Conservation (phyloP, 2,888 invertebrate genomes). For the Heliconius erato region DNA sequence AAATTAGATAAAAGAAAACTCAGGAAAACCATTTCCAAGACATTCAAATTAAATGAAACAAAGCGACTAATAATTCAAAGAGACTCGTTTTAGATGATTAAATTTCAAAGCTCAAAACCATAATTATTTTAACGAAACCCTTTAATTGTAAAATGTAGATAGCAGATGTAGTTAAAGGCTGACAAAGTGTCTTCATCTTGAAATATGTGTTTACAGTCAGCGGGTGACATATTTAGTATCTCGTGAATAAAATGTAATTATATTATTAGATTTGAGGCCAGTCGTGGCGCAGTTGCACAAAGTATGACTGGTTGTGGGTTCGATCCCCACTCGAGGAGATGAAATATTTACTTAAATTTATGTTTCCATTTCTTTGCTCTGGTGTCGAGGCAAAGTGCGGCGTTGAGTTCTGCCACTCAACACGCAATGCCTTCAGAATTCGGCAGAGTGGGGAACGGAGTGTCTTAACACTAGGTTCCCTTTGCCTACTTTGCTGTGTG, state of each 20-base stretch:
- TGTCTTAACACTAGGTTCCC: no score
- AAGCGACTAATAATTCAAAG: not conserved
- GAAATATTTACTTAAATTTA: no score
- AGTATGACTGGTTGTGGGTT: no score
- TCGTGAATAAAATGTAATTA: conserved; percentile 22
- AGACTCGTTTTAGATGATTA: conserved; percentile 14
- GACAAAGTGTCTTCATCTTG: conserved; percentile 64
- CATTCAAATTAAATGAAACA: conserved; percentile 19
- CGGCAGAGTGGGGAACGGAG: no score
- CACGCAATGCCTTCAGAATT: no score
- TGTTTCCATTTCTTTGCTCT: no score
- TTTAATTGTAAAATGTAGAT: conserved; percentile 61
- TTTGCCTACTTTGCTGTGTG: no score
- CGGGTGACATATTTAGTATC: conserved; percentile 63
- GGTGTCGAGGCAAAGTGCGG: no score
- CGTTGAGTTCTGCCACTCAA: no score
- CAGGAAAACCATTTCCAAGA: not conserved
- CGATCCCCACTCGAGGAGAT: no score
- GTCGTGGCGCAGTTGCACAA: no score
- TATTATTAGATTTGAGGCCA: not conserved
- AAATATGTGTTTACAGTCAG: conserved; percentile 59
- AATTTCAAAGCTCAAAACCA: conserved; percentile 15
- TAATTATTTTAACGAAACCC: conserved; percentile 53
- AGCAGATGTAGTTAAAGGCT: conserved; percentile 62
- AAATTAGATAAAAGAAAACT: conserved; percentile 18